Conservation (phyloP, 2,888 invertebrate species). For the Phymatocera aterrima region DNA sequence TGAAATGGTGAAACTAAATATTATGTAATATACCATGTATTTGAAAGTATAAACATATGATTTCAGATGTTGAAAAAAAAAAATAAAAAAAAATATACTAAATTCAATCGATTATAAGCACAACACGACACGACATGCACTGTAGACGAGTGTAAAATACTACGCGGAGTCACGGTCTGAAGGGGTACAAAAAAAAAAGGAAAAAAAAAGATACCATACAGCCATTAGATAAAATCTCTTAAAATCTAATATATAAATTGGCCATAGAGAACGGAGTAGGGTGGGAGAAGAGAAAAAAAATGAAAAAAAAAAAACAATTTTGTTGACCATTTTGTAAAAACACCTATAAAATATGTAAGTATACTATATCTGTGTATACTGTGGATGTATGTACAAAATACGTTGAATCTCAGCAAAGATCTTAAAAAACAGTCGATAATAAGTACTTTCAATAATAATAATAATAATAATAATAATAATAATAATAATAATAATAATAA, state of each 20-base stretch:
- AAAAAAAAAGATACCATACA: conserved; percentile 46
- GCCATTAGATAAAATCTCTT: conserved; percentile 59
- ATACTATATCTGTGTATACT: no score
- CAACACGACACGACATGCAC: not conserved
- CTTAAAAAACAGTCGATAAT: conserved; percentile 72
- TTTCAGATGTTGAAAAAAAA: no score
- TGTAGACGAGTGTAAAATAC: conserved; percentile 51
- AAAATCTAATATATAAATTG: conserved; percentile 39
- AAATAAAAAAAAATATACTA: not conserved
- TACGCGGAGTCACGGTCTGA: conserved; percentile 48
- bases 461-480: not conserved
- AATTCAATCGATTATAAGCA: not conserved
- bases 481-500: not conserved
- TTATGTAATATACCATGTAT: no score
- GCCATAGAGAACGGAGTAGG: conserved; percentile 21
- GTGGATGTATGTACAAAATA: conserved; percentile 48
- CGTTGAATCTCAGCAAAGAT: conserved; percentile 69
- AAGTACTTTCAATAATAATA: conserved; percentile 73
- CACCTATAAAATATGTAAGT: conserved; percentile 51
- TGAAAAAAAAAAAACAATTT: conserved; percentile 56
- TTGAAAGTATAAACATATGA: no score
- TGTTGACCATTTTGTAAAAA: conserved; percentile 49
- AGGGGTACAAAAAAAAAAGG: conserved; percentile 45
- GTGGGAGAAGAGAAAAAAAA: conserved; percentile 52
- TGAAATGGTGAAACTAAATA: no score